Base-by-base conservation (phyloP, 2,113 vertebrate species). In the Odontophorus gujanensis region DNA sequence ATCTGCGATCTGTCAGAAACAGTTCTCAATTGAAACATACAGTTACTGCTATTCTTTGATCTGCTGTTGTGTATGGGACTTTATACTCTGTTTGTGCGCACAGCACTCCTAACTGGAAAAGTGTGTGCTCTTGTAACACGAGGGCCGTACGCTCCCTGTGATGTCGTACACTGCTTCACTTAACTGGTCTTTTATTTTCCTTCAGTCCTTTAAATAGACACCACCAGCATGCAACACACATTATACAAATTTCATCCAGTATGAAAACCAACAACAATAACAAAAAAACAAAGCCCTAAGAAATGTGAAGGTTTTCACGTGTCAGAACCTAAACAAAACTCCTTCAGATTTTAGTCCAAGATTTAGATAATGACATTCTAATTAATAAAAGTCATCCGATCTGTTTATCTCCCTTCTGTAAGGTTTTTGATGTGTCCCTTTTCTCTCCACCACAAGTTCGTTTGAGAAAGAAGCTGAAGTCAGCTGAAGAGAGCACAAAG, bases 1-100 rank as follows among this genome's bases (percentile, higher is more conserved):
- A 91, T 92, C 88, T 96, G 95, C 8, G 45, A 86, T 82, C 76
- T 90, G 73, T 96, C 96, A 96, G 86, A 94, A 97, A 96, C 84
- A 96, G 92, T 82, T 96, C 86, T 82, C 93, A 84, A 55, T 11
- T 79, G 90, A 94, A 96, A 92, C 81, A 79, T 40, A 58, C n/a
- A 92, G 69, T 95, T 68, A 92, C 67, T 92, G 92, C 84, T 74
- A 0, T 32, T 84, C 95, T 96, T 95, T 96, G 92, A 96, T 93
- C 96, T 92, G 36, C 74, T 81, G 34, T 38, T 66, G 86, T 43
- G 73, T 55, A 68, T 17, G 34, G 72, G 85, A 81, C 6, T 30
- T 87, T 61, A 61, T 50, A 42, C 53, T 59, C 85, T 38, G 57
- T 43, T 21, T 61, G 81, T 58, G 86, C 9, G 10, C 68, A 67